Percentiles rank a stretch among this genome's conserved stretches.
phyloP scores from a whole-genome alignment of 2,888 invertebrate genomes.

The Bellardia bayeri region DNA sequence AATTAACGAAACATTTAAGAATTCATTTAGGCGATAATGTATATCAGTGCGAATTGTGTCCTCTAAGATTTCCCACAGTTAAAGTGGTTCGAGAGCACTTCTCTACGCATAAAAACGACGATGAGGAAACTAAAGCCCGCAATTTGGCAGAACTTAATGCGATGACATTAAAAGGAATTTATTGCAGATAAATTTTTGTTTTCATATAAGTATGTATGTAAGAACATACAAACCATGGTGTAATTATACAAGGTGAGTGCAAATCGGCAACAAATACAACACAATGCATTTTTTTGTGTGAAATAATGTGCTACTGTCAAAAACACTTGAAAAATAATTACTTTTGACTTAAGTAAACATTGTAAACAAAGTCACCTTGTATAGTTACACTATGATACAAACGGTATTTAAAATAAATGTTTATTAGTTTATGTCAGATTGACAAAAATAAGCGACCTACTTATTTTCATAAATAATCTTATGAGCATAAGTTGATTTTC shows the following conservation, averaged over 20 bases:
- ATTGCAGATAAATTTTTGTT: constrained; percentile 50
- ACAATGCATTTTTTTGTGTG: too few species aligned
- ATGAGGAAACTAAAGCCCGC: constrained; percentile 68
- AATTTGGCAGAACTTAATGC: constrained; percentile 68
- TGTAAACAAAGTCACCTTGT: too few species aligned
- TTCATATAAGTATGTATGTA: not conserved
- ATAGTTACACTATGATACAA: too few species aligned
- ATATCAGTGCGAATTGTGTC: constrained; percentile 84
- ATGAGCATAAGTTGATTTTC: too few species aligned
- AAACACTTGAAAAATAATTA: too few species aligned
- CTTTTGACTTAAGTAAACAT: too few species aligned
- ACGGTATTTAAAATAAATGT: not conserved
- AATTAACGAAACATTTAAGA: constrained; percentile 83
- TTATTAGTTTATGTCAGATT: not conserved
- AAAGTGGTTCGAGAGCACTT: constrained; percentile 73
- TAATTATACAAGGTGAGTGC: too few species aligned
- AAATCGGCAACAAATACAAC: too few species aligned
- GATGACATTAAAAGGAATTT: constrained; percentile 63
- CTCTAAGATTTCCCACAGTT: constrained; percentile 73
- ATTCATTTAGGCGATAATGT: constrained; percentile 86
- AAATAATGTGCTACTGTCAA: too few species aligned
- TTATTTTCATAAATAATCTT: too few species aligned
- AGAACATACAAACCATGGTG: too few species aligned
- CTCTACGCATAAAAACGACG: constrained; percentile 74
- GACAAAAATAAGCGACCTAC: too few species aligned